Conservation (phyloP, 2,797 vertebrate genomes). For the Thripadectes ignobilis region DNA sequence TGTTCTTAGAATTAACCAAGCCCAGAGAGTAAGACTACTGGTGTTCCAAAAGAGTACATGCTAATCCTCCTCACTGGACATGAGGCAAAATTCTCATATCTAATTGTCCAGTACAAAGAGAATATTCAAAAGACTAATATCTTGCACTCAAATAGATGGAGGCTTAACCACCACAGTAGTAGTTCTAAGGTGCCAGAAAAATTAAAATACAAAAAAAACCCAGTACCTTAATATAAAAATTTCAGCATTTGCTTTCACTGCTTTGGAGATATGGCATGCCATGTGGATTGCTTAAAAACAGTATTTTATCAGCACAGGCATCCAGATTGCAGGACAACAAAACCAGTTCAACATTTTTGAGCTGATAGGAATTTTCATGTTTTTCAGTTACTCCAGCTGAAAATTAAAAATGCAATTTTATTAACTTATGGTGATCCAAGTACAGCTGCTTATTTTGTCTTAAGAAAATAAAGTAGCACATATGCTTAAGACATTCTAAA, state of each 20-base stretch:
- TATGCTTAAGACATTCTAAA: not conserved
- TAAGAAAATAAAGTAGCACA: not conserved
- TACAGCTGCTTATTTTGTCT: not conserved
- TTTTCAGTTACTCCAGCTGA: not conserved
- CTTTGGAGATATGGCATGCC: rapidly evolving
- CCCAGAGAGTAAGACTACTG: not conserved
- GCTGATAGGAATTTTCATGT: not conserved
- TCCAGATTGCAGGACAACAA: not conserved
- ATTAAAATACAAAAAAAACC: not conserved
- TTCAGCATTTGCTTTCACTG: not conserved
- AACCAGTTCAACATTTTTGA: not conserved
- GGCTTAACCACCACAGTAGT: not conserved
- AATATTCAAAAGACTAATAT: not conserved
- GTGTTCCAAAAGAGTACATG: not conserved
- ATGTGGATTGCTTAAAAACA: not conserved
- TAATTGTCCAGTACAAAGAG: not conserved
- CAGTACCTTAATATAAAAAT: not conserved
- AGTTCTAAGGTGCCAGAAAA: not conserved
- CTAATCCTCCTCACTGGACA: not conserved
- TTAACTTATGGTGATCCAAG: not conserved
- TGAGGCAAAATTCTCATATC: not conserved
- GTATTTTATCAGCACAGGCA: not conserved
- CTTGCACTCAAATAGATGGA: not conserved
- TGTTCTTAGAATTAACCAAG: not conserved
- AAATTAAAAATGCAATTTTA: not conserved